These are phyloP conservation scores for Cheilosia grossa DNA, from an alignment of 2,888 invertebrate species.

Conservation along the genomic window DNA sequence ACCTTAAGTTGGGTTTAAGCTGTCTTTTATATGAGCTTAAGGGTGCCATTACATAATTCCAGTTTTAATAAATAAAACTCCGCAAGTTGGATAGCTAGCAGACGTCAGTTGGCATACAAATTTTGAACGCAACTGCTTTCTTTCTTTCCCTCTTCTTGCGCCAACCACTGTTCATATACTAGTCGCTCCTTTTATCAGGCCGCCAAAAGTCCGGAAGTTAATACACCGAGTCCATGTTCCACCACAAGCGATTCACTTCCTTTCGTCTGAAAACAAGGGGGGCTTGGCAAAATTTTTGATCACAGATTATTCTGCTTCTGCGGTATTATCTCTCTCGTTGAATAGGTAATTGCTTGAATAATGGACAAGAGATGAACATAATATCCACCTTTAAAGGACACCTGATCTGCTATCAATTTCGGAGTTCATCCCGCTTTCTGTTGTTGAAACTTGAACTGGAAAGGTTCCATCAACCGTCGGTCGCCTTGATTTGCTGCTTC, in stretches of 20 bases:
- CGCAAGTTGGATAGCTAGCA: not conserved
- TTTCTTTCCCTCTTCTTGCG: constrained; percentile 13
- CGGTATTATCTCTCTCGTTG: constrained; percentile 3
- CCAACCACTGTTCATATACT: constrained; percentile 21
- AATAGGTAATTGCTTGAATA: constrained; percentile 47
- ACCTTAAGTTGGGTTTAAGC: not conserved
- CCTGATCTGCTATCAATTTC: constrained; percentile 11
- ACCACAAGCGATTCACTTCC: constrained; percentile 51
- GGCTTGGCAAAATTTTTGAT: constrained; percentile 13
- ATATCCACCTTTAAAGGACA: not conserved
- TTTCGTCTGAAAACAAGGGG: constrained; percentile 10
- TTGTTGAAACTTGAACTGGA: constrained; percentile 12
- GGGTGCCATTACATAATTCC: too few relatives aligned
- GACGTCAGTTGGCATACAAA: too few relatives aligned
- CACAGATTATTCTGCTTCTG: constrained; percentile 32
- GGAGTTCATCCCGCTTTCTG: not conserved
- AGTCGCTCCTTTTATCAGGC: not conserved
- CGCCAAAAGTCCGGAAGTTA: constrained; percentile 13
- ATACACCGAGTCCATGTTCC: constrained; percentile 34
- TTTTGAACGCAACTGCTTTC: too few relatives aligned
- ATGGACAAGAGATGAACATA: constrained; percentile 26
- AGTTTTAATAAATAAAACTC: too few relatives aligned
- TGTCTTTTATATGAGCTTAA: too few relatives aligned
- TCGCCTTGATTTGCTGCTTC: constrained; percentile 5
- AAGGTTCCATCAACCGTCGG: constrained; percentile 1